These are phyloP conservation scores for Actinernus sp. DNA, from an alignment of 92 coral and sea anemone species.

Conservation along the genomic window DNA sequence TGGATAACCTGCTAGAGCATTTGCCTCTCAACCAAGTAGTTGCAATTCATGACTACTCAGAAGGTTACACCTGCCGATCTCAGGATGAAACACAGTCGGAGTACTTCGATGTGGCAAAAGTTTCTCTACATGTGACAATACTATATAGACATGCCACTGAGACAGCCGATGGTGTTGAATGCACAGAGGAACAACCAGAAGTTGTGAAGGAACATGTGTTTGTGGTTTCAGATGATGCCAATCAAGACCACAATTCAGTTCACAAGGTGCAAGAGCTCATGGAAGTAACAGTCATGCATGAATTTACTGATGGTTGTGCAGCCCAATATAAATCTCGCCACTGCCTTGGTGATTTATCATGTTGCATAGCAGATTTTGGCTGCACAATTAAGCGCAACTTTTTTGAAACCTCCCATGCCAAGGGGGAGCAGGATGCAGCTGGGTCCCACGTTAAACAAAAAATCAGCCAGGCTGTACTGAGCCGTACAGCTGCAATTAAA, in stretches of 20 bases:
- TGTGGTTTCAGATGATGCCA: constrained; percentile 14
- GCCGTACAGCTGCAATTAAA: constrained; percentile 7
- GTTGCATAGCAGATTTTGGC: too few species aligned
- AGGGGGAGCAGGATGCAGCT: constrained; percentile 3
- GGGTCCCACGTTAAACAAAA: neutral
- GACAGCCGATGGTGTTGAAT: constrained; percentile 17
- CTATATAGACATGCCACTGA: constrained; percentile 23
- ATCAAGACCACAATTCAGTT: constrained; percentile 11
- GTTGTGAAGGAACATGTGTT: constrained; percentile 20
- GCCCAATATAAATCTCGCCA: too few species aligned
- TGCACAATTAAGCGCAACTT: too few species aligned
- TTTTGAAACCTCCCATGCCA: constrained; percentile 11
- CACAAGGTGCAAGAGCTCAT: constrained; percentile 21
- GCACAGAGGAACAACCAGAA: constrained; percentile 16
- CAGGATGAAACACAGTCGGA: too few species aligned
- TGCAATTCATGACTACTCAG: too few species aligned
- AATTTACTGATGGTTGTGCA: too few species aligned
- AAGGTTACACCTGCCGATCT: too few species aligned
- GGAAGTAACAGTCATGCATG: constrained; percentile 16
- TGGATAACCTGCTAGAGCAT: too few species aligned
- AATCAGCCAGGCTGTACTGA: neutral
- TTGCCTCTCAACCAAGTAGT: too few species aligned
- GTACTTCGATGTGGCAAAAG: too few species aligned
- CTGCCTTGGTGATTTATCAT: too few species aligned
- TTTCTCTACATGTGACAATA: constrained; percentile 14